Base-by-base conservation (phyloP, 2,888 invertebrate species). In the Helleia helle region DNA sequence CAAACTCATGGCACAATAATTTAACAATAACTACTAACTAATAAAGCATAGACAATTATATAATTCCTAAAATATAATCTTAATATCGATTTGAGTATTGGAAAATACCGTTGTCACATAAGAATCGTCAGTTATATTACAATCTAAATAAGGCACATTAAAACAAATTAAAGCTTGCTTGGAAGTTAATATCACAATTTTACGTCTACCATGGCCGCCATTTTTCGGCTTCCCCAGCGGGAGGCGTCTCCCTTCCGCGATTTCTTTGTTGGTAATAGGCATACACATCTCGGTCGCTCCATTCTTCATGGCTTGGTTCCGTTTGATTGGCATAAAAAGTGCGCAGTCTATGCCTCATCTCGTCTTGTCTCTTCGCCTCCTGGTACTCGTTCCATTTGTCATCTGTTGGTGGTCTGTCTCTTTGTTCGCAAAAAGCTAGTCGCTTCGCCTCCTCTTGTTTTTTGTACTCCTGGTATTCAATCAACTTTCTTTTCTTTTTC, bases 381-480 rank as follows among this genome's bases (percentile, higher is more conserved):
- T 34, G 34, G 34, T 34, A 34, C 30, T 15, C 28, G 2, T 6
- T 7, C 28, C 28, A 13, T 29, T 29, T 30, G n/a, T 55, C 52
- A 31, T 63, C 80, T 30, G 64, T 60, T 50, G 70, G 68, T 55
- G 72, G 68, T 57, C 66, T 54, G 22, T 61, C 67, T 73, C 77
- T 73, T 56, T 65, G 68, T 9, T 61, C 72, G 49, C 66, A 71
- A 67, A 71, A 72, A 70, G 74, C 73, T 49, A 80, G 72, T 40
- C 71, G 74, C 49, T 70, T 75, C 37, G 80, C 80, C 64, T 79
- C 84, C 60, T 84, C 84, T 56, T 79, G 80, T 62, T 80, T 83
- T 77, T 81, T 84, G 58, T 73, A 75, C 67, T 84, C 84, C 54
- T 84, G 83, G 68, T 84, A 84, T 71, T 84, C 84, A 58, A 84